These are phyloP conservation scores for Clanis bilineata DNA, from an alignment of 2,888 invertebrate species.

Conservation along the genomic window DNA sequence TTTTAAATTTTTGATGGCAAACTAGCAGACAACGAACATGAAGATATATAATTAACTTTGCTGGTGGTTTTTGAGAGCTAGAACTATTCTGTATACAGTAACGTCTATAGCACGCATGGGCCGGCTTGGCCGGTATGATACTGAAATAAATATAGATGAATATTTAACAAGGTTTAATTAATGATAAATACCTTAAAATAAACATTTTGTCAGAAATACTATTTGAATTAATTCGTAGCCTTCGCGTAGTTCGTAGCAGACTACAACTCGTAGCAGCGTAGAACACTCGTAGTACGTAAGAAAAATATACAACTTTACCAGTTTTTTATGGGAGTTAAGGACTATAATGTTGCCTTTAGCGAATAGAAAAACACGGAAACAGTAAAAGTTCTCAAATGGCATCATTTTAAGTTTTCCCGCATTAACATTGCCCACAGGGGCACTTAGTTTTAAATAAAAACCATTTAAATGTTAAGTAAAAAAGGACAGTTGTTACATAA, in stretches of 20 bases:
- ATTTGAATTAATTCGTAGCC: not conserved
- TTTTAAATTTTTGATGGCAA: too few relatives aligned
- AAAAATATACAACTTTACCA: not conserved
- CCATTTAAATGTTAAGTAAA: not conserved
- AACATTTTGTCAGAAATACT: too few relatives aligned
- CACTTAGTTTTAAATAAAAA: not conserved
- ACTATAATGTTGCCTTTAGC: not conserved
- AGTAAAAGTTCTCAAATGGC: not conserved
- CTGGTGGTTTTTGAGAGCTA: too few relatives aligned
- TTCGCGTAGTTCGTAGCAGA: not conserved
- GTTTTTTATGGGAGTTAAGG: not conserved
- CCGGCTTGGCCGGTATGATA: too few relatives aligned
- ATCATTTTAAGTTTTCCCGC: constrained; percentile 4
- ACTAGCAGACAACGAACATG: too few relatives aligned
- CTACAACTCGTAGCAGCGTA: not conserved
- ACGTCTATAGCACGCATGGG: too few relatives aligned
- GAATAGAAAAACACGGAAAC: constrained; percentile 12
- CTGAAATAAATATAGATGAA: too few relatives aligned
- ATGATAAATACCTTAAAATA: too few relatives aligned
- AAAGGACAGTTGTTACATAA: not conserved
- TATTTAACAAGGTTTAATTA: too few relatives aligned
- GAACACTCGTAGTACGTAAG: not conserved
- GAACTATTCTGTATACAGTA: too few relatives aligned
- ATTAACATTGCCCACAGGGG: constrained; percentile 1
- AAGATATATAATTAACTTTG: too few relatives aligned